phyloP scores from a whole-genome alignment of 2,113 vertebrate genomes.

The Petroica traversi region DNA sequence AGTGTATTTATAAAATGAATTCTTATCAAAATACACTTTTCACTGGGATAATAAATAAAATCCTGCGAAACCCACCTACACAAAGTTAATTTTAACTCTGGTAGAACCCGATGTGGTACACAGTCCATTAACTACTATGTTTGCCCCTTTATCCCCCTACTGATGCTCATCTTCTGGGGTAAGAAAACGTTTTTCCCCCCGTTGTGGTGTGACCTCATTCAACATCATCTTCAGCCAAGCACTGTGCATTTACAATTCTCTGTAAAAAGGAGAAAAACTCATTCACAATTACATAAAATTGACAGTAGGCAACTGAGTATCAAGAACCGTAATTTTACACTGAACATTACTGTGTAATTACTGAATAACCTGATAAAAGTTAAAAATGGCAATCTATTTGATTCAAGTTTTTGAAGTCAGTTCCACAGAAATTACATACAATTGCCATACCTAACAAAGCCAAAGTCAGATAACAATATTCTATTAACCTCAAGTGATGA shows the following conservation, averaged over 20 bases:
- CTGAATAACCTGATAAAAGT: background rate
- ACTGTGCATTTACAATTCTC: slow-evolving; percentile 84
- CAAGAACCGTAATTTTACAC: slow-evolving; percentile 38
- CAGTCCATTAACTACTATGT: slow-evolving; percentile 66
- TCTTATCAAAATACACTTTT: slow-evolving; percentile 81
- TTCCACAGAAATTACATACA: background rate
- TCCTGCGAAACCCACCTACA: slow-evolving; percentile 71
- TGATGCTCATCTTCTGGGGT: slow-evolving; percentile 73
- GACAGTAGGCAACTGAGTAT: slow-evolving; percentile 31
- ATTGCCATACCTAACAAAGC: background rate
- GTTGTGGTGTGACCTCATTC: slow-evolving; percentile 79
- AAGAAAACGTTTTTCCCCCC: slow-evolving; percentile 53
- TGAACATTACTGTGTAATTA: slow-evolving; percentile 32
- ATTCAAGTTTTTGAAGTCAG: background rate
- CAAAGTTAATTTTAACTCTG: slow-evolving; percentile 74
- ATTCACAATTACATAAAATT: slow-evolving; percentile 55
- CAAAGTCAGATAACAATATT: background rate
- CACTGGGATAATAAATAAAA: slow-evolving; percentile 81
- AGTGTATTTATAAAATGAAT: slow-evolving; percentile 82
- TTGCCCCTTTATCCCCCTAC: slow-evolving; percentile 64
- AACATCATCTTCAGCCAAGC: slow-evolving; percentile 89
- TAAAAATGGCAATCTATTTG: background rate
- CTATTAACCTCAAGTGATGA: background rate
- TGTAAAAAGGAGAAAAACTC: slow-evolving; percentile 73
- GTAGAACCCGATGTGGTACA: slow-evolving; percentile 73